Evolutionary conservation across 2,113 vertebrate species (phyloP).

Genomic region (Leptosomus discolor): DNA sequence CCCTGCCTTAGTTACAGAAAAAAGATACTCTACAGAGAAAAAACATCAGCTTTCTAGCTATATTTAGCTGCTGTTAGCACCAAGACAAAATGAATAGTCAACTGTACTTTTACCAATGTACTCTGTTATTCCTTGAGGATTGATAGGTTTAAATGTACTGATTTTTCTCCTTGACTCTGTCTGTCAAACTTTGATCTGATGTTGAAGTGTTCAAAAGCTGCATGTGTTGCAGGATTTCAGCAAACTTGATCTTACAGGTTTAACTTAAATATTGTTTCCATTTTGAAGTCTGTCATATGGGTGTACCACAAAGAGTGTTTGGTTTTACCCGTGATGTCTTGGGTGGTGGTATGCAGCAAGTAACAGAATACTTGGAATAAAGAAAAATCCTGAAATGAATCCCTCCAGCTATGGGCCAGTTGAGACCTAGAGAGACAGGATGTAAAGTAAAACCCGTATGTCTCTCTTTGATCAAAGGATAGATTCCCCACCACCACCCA

Average conservation of each 20-base stretch:
- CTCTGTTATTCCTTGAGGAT: background rate
- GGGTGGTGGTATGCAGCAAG: slow-evolving; percentile 66
- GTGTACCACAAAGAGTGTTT: slow-evolving; percentile 70
- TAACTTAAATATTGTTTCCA: slow-evolving; percentile 76
- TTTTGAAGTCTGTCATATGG: slow-evolving; percentile 77
- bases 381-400: slow-evolving; percentile 76
- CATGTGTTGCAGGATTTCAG: slow-evolving; percentile 55
- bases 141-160: slow-evolving; percentile 1
- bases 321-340: slow-evolving; percentile 63
- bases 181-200: slow-evolving; percentile 50
- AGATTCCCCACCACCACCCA: slow-evolving; percentile 68
- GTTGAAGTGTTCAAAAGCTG: slow-evolving; percentile 70
- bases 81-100: background rate
- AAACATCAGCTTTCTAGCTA: background rate
- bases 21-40: background rate
- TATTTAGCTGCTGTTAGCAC: background rate
- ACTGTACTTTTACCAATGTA: background rate
- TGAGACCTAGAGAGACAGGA: slow-evolving; percentile 70
- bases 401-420: slow-evolving; percentile 69
- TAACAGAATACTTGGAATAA: slow-evolving; percentile 78
- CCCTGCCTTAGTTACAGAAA: background rate
- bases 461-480: slow-evolving; percentile 78
- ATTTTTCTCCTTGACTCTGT: slow-evolving; percentile 5
- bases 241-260: slow-evolving; percentile 78
- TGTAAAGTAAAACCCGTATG: slow-evolving; percentile 78